Evolutionary conservation across 2,113 vertebrate genomes (phyloP).

Genomic region (Otus sunia): DNA sequence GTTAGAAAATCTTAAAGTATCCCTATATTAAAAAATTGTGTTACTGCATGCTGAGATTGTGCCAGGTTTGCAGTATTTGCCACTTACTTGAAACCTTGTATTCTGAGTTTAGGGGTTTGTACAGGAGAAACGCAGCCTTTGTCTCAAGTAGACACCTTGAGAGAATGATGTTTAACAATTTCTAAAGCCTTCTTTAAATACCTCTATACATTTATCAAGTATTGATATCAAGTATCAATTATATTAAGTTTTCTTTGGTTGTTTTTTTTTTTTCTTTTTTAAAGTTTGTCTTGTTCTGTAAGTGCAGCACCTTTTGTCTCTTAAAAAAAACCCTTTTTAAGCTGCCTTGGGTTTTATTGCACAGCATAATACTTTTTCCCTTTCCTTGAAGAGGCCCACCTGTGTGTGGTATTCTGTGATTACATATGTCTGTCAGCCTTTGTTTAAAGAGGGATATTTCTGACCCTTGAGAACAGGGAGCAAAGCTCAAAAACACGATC

Average conservation of each 20-base stretch:
- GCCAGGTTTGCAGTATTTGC: not conserved
- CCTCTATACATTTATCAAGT: not conserved
- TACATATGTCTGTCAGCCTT: not conserved
- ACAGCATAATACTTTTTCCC: not conserved
- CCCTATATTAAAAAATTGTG: not conserved
- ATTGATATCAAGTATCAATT: too few species aligned
- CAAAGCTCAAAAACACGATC: not conserved
- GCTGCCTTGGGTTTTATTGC: not conserved
- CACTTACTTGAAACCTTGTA: not conserved
- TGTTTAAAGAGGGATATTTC: not conserved
- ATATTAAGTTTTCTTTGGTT: not conserved
- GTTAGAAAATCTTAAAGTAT: not conserved
- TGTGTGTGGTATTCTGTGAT: not conserved
- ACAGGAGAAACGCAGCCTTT: not conserved
- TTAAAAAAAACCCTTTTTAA: not conserved
- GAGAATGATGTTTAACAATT: not conserved
- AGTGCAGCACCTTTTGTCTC: not conserved
- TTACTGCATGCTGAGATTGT: not conserved
- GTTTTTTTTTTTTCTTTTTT: fast-evolving
- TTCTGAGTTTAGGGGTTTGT: not conserved
- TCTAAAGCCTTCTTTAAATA: not conserved
- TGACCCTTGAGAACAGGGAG: not conserved
- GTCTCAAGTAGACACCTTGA: not conserved
- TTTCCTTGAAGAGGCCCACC: not conserved
- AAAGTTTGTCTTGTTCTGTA: not conserved